These are phyloP conservation scores for Hesperophylax magnus DNA, from an alignment of 1,140 invertebrate species.

Conservation along the genomic window DNA sequence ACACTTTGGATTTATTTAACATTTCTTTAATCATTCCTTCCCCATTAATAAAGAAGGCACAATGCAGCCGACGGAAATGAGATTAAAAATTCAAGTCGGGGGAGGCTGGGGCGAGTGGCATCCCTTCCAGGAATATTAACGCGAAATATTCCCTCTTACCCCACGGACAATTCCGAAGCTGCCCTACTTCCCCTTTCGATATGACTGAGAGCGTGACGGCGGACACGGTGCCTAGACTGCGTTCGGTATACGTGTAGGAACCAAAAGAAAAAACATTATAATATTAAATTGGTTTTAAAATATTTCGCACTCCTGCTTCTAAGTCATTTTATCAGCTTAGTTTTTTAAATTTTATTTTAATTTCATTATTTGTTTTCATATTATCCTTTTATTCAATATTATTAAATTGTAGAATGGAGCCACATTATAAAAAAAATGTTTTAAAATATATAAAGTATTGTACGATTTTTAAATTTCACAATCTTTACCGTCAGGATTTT, in stretches of 20 bases:
- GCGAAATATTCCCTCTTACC: conserved; percentile 7
- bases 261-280: no score
- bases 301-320: no score
- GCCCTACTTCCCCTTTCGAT: not conserved
- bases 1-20: not conserved
- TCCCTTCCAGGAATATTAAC: conserved; percentile 27
- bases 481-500: no score
- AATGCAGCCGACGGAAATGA: conserved; percentile 1
- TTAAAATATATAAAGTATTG: no score
- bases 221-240: not conserved
- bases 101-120: not conserved
- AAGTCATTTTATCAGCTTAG: no score
- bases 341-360: no score
- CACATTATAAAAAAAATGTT: no score
- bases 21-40: not conserved
- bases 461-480: no score
- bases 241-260: not conserved
- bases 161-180: not conserved
- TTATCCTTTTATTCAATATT: no score
- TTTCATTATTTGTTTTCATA: no score
- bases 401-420: no score
- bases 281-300: no score
- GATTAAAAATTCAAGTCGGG: conserved; percentile 23
- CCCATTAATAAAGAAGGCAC: not conserved
- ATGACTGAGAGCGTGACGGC: conserved; percentile 36